These are phyloP conservation scores for Diogma glabrata DNA, from an alignment of 2,888 invertebrate genomes.

Conservation along the genomic window DNA sequence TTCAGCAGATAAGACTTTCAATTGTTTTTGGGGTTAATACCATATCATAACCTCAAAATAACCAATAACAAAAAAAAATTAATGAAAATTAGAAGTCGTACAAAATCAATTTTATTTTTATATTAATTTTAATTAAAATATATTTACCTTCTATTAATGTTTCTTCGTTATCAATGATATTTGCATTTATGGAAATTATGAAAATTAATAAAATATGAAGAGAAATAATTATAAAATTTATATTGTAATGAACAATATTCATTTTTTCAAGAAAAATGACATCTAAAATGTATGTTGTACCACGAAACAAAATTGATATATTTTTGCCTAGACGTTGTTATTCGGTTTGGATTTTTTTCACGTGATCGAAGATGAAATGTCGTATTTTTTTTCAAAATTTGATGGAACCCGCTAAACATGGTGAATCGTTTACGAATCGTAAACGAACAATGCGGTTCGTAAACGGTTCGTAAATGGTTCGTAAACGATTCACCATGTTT, in stretches of 20 bases:
- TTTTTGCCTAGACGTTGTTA: too few relatives aligned
- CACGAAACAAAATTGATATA: too few relatives aligned
- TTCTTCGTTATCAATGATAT: conserved; percentile 6
- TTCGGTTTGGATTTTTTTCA: too few relatives aligned
- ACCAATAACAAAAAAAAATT: neutral
- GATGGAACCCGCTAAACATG: too few relatives aligned
- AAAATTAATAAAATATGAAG: conserved; percentile 4
- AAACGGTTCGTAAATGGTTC: too few relatives aligned
- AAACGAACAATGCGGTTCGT: too few relatives aligned
- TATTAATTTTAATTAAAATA: neutral
- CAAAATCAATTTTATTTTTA: neutral
- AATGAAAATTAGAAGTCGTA: neutral
- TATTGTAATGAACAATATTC: conserved; percentile 4
- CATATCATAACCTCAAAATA: neutral
- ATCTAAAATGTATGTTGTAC: too few relatives aligned
- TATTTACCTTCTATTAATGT: conserved; percentile 3
- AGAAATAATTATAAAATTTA: conserved; percentile 2
- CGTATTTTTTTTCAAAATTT: too few relatives aligned
- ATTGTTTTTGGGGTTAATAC: neutral
- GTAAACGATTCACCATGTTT: too few relatives aligned
- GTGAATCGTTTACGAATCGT: too few relatives aligned
- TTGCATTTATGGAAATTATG: neutral
- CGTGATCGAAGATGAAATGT: too few relatives aligned
- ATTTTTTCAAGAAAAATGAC: conserved; percentile 8
- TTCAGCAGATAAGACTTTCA: too few relatives aligned